A percentile compares a stretch with the other conserved stretches of the same genome.
phyloP scores from a whole-genome alignment of 2,113 vertebrate species.

The Pseudorhombus dupliciocellatus region DNA sequence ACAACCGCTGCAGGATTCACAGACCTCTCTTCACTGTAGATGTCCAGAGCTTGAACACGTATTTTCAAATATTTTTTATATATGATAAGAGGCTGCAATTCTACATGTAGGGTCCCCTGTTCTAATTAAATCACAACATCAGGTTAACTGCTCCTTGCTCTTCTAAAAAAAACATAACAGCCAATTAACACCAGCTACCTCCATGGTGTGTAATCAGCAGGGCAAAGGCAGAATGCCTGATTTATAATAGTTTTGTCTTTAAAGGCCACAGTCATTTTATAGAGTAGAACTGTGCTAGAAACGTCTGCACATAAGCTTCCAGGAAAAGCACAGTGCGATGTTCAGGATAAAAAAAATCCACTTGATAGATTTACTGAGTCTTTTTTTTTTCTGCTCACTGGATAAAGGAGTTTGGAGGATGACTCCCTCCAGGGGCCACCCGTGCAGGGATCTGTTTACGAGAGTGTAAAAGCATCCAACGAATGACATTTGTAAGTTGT shows the following conservation, averaged over 20 bases:
- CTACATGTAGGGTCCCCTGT: background rate
- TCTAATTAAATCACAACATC: background rate
- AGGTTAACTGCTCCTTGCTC: background rate
- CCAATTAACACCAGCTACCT: background rate
- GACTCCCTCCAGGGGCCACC: constrained; percentile 10
- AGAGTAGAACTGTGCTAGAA: too few species aligned
- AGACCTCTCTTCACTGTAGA: background rate
- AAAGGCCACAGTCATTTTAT: background rate
- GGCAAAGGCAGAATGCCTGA: background rate
- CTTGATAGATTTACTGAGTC: background rate
- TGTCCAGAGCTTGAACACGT: rapidly evolving
- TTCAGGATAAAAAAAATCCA: background rate
- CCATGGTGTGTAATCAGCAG: constrained; percentile 21
- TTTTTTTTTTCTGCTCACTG: background rate
- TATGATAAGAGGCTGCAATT: background rate
- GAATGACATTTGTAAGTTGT: constrained; percentile 18
- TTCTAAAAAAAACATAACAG: background rate
- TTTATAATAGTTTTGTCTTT: too few species aligned
- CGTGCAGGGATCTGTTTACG: constrained; percentile 16
- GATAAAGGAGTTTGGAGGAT: background rate
- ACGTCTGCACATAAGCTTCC: too few species aligned
- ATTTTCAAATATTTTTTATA: background rate
- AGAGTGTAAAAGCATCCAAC: constrained; percentile 23
- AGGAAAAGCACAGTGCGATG: background rate
- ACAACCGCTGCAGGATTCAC: too few species aligned